Conservation (phyloP, 1,140 invertebrate species). For the Druon quercuslanigerum region DNA sequence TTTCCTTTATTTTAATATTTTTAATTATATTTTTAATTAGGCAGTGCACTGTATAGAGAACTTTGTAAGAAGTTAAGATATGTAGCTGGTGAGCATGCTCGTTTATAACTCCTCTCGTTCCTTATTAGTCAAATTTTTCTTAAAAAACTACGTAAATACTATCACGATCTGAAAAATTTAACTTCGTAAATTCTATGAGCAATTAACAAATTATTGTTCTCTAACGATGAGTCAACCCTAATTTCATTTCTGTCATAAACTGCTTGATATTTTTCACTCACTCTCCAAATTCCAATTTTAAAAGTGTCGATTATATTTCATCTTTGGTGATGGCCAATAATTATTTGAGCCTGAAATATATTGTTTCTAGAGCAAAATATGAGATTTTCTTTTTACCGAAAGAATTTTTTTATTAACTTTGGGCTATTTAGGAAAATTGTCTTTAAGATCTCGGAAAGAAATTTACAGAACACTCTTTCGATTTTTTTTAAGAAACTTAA, state of each 20-base stretch:
- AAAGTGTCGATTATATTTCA: too few species aligned
- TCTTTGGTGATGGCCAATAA: too few species aligned
- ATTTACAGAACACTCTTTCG: too few species aligned
- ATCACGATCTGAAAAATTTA: constrained; percentile 25
- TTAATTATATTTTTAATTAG: constrained; percentile 20
- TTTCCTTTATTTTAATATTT: constrained; percentile 34
- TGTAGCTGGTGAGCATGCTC: constrained; percentile 28
- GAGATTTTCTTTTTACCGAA: too few species aligned
- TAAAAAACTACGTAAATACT: constrained; percentile 29
- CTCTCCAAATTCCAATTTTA: constrained; percentile 9
- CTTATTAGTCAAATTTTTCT: constrained; percentile 11
- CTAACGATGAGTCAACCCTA: constrained; percentile 10
- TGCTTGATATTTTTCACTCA: background rate
- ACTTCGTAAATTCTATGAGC: constrained; percentile 22
- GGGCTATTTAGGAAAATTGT: too few species aligned
- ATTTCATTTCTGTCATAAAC: constrained; percentile 23
- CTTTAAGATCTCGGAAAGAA: too few species aligned
- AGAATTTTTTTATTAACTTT: too few species aligned
- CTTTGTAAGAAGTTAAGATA: background rate
- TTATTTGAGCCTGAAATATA: too few species aligned
- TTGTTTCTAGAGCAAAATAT: too few species aligned
- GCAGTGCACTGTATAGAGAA: constrained; percentile 9
- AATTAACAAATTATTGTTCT: constrained; percentile 26
- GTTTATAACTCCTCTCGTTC: constrained; percentile 19
- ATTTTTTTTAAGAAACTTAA: too few species aligned